Percentiles rank a stretch among this genome's conserved stretches.
Conservation (phyloP, 2,113 vertebrate genomes). For the Leuciscus idus region DNA sequence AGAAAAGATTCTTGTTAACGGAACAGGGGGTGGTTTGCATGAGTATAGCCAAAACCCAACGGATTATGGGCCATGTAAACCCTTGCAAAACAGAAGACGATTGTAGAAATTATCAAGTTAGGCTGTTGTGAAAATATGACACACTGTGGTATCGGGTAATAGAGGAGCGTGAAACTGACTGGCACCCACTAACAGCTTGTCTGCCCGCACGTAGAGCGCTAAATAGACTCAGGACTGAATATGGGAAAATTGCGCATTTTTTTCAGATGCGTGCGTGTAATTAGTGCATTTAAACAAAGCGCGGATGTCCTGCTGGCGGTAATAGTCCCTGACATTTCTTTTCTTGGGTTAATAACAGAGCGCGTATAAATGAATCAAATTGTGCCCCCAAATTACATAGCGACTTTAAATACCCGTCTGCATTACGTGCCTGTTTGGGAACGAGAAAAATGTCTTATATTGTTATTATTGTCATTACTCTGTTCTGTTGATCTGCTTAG, state of each 20-base stretch:
- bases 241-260: constrained; percentile 74
- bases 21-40: constrained; percentile 34
- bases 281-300: constrained; percentile 85
- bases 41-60: constrained; percentile 27
- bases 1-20: constrained; percentile 10
- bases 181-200: constrained; percentile 68
- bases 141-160: constrained; percentile 57
- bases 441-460: constrained; percentile 75
- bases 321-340: constrained; percentile 84
- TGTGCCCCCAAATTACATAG: constrained; percentile 84
- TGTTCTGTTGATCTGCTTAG: constrained; percentile 74
- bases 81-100: constrained; percentile 42
- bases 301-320: constrained; percentile 81
- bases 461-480: constrained; percentile 79
- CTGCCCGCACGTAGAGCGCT: constrained; percentile 72
- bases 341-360: constrained; percentile 85
- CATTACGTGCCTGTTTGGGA: constrained; percentile 80
- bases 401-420: constrained; percentile 82
- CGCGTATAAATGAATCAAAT: constrained; percentile 84
- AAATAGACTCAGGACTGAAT: constrained; percentile 71
- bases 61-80: constrained; percentile 41
- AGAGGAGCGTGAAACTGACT: constrained; percentile 59
- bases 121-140: constrained; percentile 71
- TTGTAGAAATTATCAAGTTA: constrained; percentile 66
- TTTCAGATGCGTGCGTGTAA: constrained; percentile 77